Conservation (phyloP, 2,888 invertebrate species). For the Actias luna region DNA sequence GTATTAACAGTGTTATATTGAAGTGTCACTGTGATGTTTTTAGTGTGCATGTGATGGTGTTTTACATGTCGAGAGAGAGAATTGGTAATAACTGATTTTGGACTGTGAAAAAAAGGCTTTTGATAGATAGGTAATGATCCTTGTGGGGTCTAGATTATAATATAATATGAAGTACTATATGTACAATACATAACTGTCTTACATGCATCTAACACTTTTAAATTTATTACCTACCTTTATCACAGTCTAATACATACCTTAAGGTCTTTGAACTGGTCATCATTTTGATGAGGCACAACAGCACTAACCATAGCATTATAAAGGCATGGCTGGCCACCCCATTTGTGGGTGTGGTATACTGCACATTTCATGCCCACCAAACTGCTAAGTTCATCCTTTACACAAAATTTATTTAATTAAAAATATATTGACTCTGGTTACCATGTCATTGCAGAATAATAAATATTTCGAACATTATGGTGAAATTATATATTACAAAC, state of each 20-base stretch:
- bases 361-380: constrained; percentile 93
- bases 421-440: not conserved
- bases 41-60: too few species aligned
- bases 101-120: too few species aligned
- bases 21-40: too few species aligned
- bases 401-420: constrained; percentile 24
- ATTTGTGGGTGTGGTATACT: constrained; percentile 90
- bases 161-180: too few species aligned
- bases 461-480: not conserved
- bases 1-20: too few species aligned
- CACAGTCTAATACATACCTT: constrained; percentile 80
- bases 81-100: too few species aligned
- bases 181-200: not conserved
- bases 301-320: constrained; percentile 94
- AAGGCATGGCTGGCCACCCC: constrained; percentile 88
- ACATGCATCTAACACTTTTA: not conserved
- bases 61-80: too few species aligned
- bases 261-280: constrained; percentile 81
- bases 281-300: constrained; percentile 76
- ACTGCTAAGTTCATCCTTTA: constrained; percentile 83
- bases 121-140: not conserved
- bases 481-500: not conserved
- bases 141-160: too few species aligned
- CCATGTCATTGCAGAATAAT: not conserved
- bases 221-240: too few species aligned